phyloP scores from a whole-genome alignment of 1,140 invertebrate genomes.

The Scaptomyza montana region DNA sequence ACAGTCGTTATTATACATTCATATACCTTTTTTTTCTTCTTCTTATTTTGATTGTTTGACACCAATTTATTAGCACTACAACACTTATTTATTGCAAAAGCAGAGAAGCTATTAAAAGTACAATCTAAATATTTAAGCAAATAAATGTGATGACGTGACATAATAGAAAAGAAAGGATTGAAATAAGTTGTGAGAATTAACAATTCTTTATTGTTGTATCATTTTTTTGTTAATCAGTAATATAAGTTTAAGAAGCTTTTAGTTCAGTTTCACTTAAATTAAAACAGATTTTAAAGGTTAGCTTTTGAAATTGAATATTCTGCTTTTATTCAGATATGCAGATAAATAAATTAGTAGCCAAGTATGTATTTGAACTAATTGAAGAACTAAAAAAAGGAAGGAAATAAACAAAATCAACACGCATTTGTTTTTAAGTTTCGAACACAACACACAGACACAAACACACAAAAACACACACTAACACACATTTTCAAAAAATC shows the following conservation, averaged over 20 bases:
- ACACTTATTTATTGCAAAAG: neutral
- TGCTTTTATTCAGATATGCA: neutral
- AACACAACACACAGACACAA: constrained; percentile 39
- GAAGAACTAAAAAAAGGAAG: neutral
- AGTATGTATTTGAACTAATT: constrained; percentile 7
- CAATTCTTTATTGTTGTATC: too few relatives aligned
- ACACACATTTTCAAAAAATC: neutral
- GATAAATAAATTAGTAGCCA: constrained; percentile 11
- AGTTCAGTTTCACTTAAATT: neutral
- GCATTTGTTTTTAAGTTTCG: constrained; percentile 39
- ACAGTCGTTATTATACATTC: neutral
- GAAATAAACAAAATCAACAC: constrained; percentile 1
- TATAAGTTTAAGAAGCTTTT: too few relatives aligned
- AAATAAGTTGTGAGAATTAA: too few relatives aligned
- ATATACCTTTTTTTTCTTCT: neutral
- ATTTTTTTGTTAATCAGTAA: too few relatives aligned
- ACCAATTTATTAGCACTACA: neutral
- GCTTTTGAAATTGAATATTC: constrained; percentile 4
- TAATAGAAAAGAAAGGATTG: too few relatives aligned
- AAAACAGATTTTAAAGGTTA: constrained; percentile 10
- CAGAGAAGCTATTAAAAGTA: too few relatives aligned
- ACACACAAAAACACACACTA: constrained; percentile 15
- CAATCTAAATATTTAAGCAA: too few relatives aligned
- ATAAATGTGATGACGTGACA: too few relatives aligned
- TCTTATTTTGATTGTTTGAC: neutral